Percentiles rank a stretch among this genome's conserved stretches.
Evolutionary conservation across 2,113 vertebrate genomes (phyloP).

Genomic region (Proterorhinus semilunaris): DNA sequence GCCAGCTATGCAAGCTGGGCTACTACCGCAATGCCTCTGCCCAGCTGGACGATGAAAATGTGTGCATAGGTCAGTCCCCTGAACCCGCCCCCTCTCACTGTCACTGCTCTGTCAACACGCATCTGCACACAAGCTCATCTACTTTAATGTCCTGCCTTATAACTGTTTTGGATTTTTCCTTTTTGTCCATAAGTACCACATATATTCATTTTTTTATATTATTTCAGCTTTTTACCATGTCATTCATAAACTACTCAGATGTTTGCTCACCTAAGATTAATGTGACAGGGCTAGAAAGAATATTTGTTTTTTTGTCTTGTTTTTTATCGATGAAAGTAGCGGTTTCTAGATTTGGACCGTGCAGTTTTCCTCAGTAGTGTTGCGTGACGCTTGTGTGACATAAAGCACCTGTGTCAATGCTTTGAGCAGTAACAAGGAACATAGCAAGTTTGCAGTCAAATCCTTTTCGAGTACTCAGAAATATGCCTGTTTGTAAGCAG

Average conservation of each 20-base stretch:
- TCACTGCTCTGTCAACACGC: slow-evolving; percentile 33
- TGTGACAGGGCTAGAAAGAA: not conserved
- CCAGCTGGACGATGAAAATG: slow-evolving; percentile 98
- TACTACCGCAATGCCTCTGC: slow-evolving; percentile 98
- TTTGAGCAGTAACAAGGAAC: not conserved
- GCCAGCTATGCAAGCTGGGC: slow-evolving; percentile 98
- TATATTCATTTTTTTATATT: not conserved
- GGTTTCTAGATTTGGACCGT: not conserved
- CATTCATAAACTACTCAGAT: not conserved
- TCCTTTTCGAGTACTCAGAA: not conserved
- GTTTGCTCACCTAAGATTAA: not conserved
- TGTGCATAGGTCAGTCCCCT: slow-evolving; percentile 98
- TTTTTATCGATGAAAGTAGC: not conserved
- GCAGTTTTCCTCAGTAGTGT: not conserved
- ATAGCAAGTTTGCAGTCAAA: not conserved
- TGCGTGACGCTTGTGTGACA: not conserved
- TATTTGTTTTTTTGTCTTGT: not conserved
- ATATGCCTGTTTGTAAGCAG: no score
- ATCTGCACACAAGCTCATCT: slow-evolving; percentile 30
- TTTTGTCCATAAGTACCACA: not conserved
- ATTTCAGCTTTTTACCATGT: slow-evolving; percentile 2
- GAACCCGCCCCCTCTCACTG: slow-evolving; percentile 41
- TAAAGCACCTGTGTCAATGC: not conserved
- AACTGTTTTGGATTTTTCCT: not conserved
- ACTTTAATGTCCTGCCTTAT: not conserved